Conservation (phyloP, 2,797 vertebrate genomes). For the Falco novaeseelandiae region DNA sequence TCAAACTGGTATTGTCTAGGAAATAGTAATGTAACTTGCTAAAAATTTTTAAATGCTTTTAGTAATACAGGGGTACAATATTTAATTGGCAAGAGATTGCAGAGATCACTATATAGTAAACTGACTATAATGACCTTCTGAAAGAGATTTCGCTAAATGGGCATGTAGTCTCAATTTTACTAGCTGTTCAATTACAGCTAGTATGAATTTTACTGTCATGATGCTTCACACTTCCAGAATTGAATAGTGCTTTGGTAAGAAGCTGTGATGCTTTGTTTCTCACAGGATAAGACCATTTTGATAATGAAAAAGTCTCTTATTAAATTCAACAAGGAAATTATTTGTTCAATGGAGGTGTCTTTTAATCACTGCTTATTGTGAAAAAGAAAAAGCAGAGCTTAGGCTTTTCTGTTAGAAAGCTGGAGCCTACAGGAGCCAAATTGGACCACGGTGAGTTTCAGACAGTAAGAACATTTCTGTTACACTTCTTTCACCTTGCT, state of each 20-base stretch:
- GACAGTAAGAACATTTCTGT: background rate
- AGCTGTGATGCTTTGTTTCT: background rate
- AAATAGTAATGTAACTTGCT: background rate
- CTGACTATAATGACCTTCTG: background rate
- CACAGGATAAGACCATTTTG: background rate
- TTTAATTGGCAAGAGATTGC: background rate
- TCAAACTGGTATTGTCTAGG: background rate
- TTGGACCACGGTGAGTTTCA: background rate
- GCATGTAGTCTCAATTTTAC: background rate
- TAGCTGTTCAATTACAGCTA: background rate
- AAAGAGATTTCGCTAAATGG: background rate
- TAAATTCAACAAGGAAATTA: background rate
- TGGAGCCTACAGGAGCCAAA: background rate
- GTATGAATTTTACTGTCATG: background rate
- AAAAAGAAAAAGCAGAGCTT: background rate
- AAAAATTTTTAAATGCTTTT: background rate
- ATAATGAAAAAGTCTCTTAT: background rate
- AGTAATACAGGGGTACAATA: background rate
- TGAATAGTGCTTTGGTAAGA: background rate
- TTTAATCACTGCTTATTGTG: background rate
- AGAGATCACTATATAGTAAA: background rate
- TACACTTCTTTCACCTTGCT: background rate
- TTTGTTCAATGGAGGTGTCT: background rate
- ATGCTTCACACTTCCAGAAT: background rate
- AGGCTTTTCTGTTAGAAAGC: background rate